phyloP scores from a whole-genome alignment of 2,888 invertebrate species.

The Neria commutata region DNA sequence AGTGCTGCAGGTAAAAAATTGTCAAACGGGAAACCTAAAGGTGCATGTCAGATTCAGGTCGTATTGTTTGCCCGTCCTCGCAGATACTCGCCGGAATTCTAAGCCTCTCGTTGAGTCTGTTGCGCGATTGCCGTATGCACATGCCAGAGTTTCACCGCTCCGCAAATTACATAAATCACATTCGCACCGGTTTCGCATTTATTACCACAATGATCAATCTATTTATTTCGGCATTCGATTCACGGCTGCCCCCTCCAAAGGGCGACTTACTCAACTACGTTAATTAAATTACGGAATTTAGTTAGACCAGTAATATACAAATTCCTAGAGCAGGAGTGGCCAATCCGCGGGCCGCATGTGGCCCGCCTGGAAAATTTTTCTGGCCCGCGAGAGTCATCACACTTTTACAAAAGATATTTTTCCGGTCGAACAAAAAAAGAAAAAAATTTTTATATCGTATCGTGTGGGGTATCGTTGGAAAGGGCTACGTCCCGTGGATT shows the following conservation, averaged over 20 bases:
- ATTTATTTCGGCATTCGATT: slow-evolving; percentile 79
- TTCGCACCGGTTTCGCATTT: slow-evolving; percentile 74
- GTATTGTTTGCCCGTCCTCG: slow-evolving; percentile 26
- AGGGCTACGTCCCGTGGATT: no score
- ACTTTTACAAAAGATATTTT: no score
- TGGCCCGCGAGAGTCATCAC: no score
- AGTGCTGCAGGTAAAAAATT: slow-evolving; percentile 74
- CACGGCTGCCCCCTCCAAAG: slow-evolving; percentile 60
- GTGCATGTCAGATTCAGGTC: neutral
- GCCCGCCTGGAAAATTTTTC: no score
- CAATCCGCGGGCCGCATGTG: no score
- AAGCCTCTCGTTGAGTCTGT: slow-evolving; percentile 74
- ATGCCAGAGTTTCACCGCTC: slow-evolving; percentile 72
- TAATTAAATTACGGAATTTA: slow-evolving; percentile 3
- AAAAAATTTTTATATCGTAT: no score
- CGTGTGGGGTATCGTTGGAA: no score
- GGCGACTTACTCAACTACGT: slow-evolving; percentile 44
- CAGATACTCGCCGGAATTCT: slow-evolving; percentile 78
- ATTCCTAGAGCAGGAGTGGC: no score
- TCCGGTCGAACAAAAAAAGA: no score
- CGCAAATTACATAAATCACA: slow-evolving; percentile 73
- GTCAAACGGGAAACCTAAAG: neutral
- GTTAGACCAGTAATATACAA: no score
- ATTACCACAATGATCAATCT: slow-evolving; percentile 77
- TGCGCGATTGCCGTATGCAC: slow-evolving; percentile 79